Conservation (phyloP, 2,888 invertebrate genomes). For the Nipponacmea schrenckii region DNA sequence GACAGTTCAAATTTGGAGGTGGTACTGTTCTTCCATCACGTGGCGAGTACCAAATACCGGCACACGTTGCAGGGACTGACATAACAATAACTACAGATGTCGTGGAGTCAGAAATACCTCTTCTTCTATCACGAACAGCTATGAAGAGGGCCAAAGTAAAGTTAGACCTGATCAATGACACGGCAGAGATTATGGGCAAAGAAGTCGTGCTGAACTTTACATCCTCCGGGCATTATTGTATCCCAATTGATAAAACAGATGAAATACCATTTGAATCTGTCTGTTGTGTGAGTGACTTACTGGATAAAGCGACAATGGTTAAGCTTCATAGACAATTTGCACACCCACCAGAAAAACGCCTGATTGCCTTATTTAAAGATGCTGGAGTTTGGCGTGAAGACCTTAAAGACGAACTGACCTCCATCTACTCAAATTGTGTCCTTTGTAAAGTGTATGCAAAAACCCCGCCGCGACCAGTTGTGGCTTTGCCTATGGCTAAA, state of each 20-base stretch:
- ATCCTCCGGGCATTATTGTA: conserved; percentile 22
- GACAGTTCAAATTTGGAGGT: conserved; percentile 15
- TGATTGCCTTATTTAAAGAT: conserved; percentile 18
- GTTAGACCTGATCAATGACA: conserved; percentile 16
- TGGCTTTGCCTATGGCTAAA: conserved; percentile 11
- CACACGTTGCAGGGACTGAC: conserved; percentile 10
- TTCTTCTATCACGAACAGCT: conserved; percentile 9
- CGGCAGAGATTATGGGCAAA: conserved; percentile 14
- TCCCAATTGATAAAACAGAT: conserved; percentile 12
- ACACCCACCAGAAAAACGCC: too few relatives aligned
- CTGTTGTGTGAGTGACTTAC: not conserved
- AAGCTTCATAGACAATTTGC: conserved; percentile 5
- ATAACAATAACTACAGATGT: conserved; percentile 14
- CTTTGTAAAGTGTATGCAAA: too few relatives aligned
- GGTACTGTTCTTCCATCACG: conserved; percentile 7
- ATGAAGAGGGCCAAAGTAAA: conserved; percentile 21
- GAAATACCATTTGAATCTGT: not conserved
- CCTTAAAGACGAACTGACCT: not conserved
- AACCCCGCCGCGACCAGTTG: conserved; percentile 12
- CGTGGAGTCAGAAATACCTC: conserved; percentile 20
- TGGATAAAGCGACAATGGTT: not conserved
- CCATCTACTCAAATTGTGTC: conserved; percentile 10
- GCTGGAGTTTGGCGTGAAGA: conserved; percentile 12
- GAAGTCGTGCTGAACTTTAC: conserved; percentile 15
- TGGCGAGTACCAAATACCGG: conserved; percentile 8